A percentile compares a stretch with the other conserved stretches of the same genome.
Conservation (phyloP, 2,113 vertebrate genomes). For the Sylvietta virens region DNA sequence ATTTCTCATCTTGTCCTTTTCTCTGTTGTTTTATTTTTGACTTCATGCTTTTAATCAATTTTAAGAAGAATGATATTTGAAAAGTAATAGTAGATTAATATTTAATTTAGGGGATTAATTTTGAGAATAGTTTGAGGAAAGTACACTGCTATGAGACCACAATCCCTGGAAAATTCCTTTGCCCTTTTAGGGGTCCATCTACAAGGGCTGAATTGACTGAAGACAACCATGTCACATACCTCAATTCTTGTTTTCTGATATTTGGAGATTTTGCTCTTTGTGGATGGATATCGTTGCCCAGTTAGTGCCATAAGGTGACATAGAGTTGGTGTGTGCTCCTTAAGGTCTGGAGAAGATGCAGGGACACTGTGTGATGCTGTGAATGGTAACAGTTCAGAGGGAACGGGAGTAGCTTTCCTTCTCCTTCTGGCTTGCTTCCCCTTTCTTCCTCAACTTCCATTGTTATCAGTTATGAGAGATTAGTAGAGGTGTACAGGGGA, state of each 20-base stretch:
- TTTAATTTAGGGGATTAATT: background rate
- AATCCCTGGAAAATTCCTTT: background rate
- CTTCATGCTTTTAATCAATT: background rate
- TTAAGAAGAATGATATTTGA: background rate
- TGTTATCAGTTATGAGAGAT: fast-evolving
- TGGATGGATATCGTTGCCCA: background rate
- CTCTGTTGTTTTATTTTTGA: background rate
- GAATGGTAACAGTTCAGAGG: background rate
- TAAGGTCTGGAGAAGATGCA: background rate
- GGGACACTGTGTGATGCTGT: background rate
- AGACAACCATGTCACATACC: background rate
- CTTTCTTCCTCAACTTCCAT: background rate
- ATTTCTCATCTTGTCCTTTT: background rate
- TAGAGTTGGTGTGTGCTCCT: background rate
- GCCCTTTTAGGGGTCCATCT: background rate
- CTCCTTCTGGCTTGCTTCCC: background rate
- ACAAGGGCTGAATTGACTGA: background rate
- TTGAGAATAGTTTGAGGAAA: background rate
- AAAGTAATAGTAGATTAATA: background rate
- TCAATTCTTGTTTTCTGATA: background rate
- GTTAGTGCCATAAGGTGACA: fast-evolving
- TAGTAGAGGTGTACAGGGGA: background rate
- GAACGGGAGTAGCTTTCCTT: background rate
- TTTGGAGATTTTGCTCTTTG: background rate
- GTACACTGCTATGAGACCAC: background rate